These are phyloP conservation scores for Tromatobia lineatoria DNA, from an alignment of 2,888 invertebrate genomes.

Conservation along the genomic window DNA sequence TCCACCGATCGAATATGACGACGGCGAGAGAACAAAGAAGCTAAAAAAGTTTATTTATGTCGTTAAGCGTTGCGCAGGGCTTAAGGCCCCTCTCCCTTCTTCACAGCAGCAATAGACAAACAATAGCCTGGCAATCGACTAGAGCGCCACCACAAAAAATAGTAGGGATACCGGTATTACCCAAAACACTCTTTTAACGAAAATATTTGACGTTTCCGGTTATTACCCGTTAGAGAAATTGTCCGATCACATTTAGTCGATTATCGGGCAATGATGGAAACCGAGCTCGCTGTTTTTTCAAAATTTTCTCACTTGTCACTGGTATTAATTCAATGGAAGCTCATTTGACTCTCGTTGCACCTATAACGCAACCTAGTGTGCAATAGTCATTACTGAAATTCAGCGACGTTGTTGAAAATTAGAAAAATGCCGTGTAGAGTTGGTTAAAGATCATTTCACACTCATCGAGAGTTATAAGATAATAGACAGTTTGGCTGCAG, in stretches of 20 bases:
- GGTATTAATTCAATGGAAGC: not conserved
- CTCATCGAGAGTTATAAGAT: no score
- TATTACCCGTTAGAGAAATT: not conserved
- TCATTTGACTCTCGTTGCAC: conserved; percentile 26
- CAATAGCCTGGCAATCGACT: conserved; percentile 53
- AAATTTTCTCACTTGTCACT: not conserved
- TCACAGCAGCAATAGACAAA: conserved; percentile 38
- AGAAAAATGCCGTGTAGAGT: not conserved
- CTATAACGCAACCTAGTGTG: not conserved
- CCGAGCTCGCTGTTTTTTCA: not conserved
- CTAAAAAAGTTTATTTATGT: conserved; percentile 11
- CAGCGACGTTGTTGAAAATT: not conserved
- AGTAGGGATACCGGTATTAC: conserved; percentile 19
- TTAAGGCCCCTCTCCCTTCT: conserved; percentile 70
- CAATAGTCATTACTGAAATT: not conserved
- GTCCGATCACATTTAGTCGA: not conserved
- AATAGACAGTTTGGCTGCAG: not conserved
- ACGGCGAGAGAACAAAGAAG: conserved; percentile 3
- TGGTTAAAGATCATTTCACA: not conserved
- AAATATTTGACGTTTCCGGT: not conserved
- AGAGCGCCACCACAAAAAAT: conserved; percentile 60
- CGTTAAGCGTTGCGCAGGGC: conserved; percentile 50
- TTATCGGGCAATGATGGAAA: not conserved
- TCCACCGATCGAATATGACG: conserved; percentile 21
- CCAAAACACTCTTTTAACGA: conserved; percentile 17